A percentile compares a stretch with the other conserved stretches of the same genome.
Evolutionary conservation across 2,113 vertebrate genomes (phyloP).

Genomic region (Alosa alosa): DNA sequence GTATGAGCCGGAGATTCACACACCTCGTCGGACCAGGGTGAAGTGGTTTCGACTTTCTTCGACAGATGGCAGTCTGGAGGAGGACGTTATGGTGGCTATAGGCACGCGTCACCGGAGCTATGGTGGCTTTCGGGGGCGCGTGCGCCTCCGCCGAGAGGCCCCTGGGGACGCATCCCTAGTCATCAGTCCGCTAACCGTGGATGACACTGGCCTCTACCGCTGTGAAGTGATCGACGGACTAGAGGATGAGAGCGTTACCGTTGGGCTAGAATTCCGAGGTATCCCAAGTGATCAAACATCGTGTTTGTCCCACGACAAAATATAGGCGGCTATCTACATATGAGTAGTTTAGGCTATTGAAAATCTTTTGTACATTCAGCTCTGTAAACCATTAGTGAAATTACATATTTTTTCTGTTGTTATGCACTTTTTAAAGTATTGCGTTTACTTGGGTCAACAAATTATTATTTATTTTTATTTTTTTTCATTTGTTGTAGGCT

Average conservation of each 20-base stretch:
- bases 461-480: too few species aligned
- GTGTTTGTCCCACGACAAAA: background rate
- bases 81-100: slow-evolving; percentile 83
- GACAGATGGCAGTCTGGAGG: slow-evolving; percentile 65
- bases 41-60: slow-evolving; percentile 88
- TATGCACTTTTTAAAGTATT: too few species aligned
- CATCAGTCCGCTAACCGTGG: slow-evolving; percentile 72
- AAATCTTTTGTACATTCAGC: too few species aligned
- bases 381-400: too few species aligned
- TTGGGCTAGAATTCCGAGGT: slow-evolving; percentile 87
- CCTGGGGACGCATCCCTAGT: slow-evolving; percentile 76
- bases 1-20: slow-evolving; percentile 68
- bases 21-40: slow-evolving; percentile 75
- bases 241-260: slow-evolving; percentile 83
- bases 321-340: background rate
- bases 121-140: slow-evolving; percentile 80
- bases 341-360: background rate
- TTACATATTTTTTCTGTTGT: too few species aligned
- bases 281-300: background rate
- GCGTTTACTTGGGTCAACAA: too few species aligned
- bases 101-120: slow-evolving; percentile 78
- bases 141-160: slow-evolving; percentile 61
- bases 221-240: slow-evolving; percentile 92
- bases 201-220: slow-evolving; percentile 85
- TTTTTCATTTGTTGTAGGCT: too few species aligned